Evolutionary conservation across 53 echinoderm and acorn worm genomes (phyloP).

Genomic region (Paracentrotus lividus): DNA sequence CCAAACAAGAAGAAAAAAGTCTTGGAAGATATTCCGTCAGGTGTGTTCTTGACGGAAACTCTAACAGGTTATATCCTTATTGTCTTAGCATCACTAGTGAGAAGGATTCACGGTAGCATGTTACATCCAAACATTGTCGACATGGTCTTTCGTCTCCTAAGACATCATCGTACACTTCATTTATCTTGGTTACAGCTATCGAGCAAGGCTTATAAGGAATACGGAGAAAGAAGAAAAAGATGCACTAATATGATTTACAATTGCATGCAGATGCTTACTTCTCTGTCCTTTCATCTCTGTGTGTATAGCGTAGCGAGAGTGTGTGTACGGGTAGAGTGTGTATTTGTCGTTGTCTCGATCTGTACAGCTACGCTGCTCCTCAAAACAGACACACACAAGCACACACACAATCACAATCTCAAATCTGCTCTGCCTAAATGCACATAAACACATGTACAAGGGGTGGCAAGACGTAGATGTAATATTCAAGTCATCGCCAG

Average conservation of each 20-base stretch:
- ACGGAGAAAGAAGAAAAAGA: constrained; percentile 43
- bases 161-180: neutral
- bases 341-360: neutral
- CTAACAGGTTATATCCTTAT: constrained; percentile 16
- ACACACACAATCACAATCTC: constrained; percentile 55
- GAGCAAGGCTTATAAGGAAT: constrained; percentile 35
- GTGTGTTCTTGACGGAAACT: constrained; percentile 1
- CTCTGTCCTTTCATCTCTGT: neutral
- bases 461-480: constrained; percentile 45
- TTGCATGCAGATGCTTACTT: constrained; percentile 49
- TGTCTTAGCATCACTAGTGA: neutral
- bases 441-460: constrained; percentile 43
- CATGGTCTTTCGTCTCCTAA: neutral
- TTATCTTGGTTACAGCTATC: constrained; percentile 10
- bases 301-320: neutral
- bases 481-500: constrained; percentile 19
- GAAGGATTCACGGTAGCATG: neutral
- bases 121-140: neutral
- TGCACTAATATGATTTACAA: constrained; percentile 61
- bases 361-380: neutral
- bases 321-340: neutral
- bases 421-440: constrained; percentile 48
- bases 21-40: neutral
- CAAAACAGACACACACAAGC: constrained; percentile 34
- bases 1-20: neutral